Conservation (phyloP, 2,888 invertebrate genomes). For the Andrena fulva region DNA sequence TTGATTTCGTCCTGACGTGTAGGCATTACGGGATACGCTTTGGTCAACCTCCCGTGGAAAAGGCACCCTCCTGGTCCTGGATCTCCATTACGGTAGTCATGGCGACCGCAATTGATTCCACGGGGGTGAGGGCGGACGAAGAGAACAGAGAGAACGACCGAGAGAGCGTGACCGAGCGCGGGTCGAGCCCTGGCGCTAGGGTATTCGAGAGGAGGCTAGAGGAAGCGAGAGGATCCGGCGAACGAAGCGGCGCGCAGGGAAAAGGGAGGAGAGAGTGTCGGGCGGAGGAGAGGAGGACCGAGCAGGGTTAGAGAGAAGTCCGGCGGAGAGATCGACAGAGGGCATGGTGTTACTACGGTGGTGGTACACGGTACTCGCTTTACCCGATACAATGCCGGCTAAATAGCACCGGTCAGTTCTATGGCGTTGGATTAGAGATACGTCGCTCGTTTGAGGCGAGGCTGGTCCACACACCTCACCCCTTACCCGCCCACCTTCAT, state of each 20-base stretch:
- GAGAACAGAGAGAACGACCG: slow-evolving; percentile 68
- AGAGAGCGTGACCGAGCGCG: slow-evolving; percentile 59
- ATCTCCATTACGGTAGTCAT: slow-evolving; percentile 84
- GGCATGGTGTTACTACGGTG: slow-evolving; percentile 76
- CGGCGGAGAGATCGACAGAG: slow-evolving; percentile 72
- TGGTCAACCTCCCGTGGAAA: slow-evolving; percentile 80
- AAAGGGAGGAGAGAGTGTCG: slow-evolving; percentile 26
- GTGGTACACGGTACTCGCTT: slow-evolving; percentile 77
- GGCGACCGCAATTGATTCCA: slow-evolving; percentile 84
- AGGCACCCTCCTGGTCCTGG: slow-evolving; percentile 80
- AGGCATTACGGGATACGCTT: slow-evolving; percentile 76
- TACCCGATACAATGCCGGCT: slow-evolving; percentile 81
- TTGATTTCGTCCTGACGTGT: slow-evolving; percentile 78
- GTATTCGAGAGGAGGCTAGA: slow-evolving; percentile 60
- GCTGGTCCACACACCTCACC: slow-evolving; percentile 34
- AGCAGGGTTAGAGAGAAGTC: slow-evolving; percentile 55
- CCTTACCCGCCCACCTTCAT: slow-evolving; percentile 2
- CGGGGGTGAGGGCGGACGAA: slow-evolving; percentile 75
- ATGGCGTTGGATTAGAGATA: slow-evolving; percentile 83
- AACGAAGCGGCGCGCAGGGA: slow-evolving; percentile 43
- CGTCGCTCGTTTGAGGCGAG: slow-evolving; percentile 82
- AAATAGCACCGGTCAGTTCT: slow-evolving; percentile 81
- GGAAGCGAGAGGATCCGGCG: slow-evolving; percentile 46
- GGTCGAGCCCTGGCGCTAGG: slow-evolving; percentile 54
- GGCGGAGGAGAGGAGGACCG: slow-evolving; percentile 47